Base-by-base conservation (phyloP, 2,113 vertebrate genomes). In the Tyrannus savana region DNA sequence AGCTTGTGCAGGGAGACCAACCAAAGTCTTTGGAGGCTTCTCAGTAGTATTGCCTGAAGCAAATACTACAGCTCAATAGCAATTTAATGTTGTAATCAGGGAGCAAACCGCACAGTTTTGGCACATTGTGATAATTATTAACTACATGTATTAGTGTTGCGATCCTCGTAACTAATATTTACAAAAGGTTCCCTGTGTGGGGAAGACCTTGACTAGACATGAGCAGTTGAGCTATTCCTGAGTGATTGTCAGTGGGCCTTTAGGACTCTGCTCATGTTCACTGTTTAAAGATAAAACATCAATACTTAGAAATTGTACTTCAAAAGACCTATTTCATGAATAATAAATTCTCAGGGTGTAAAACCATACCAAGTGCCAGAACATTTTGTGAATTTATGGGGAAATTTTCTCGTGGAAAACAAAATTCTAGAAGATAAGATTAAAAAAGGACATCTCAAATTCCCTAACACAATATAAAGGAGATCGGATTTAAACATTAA, bases 21-120 rank as follows among this genome's bases (percentile, higher is more conserved):
- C 93, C 96, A 53, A 95, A 96, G 97, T 96, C 98, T 98, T 97
- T 90, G 91, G 98, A 98, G 98, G 97, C 90, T 98, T 97, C 96
- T 98, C 97, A 96, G 95, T 94, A 96, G 96, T 96, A 95, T 98
- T 79, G 98, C 98, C 98, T 98, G 98, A 97, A 98, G 98, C 97
- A 93, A 98, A 97, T 95, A 97, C 94, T 96, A 96, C 97, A 97
- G 97, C 98, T 98, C 98, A 97, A 97, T 97, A 97, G 97, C 97
- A 97, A 98, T 98, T 98, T 98, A 98, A 96, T 98, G 97, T 97
- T 97, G 97, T 98, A 98, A 98, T 98, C 98, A 98, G 97, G 98
- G 96, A 98, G 96, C 97, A 97, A 97, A 98, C 98, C 98, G 98
- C 97, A 97, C 98, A 85, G 97, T 97, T 98, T 98, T 94, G 97